Evolutionary conservation across 2,888 invertebrate species (phyloP).

Genomic region (Caenorhabditis sp.): DNA sequence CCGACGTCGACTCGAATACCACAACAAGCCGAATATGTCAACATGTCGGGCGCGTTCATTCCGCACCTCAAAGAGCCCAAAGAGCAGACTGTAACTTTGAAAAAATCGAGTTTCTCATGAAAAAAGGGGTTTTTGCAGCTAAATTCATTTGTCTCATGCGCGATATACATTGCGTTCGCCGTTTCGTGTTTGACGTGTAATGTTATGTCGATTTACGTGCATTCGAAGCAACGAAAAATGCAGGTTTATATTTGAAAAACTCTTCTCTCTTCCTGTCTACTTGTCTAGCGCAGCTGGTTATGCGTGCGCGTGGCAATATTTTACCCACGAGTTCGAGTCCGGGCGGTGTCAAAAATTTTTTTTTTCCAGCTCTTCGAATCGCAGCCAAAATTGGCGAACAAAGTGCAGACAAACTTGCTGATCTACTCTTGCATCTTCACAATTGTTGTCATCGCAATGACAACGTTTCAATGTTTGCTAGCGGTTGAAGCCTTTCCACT

Average conservation of each 20-base stretch:
- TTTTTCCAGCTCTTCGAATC: slow-evolving; percentile 37
- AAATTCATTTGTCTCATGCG: slow-evolving; percentile 41
- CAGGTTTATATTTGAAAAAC: slow-evolving; percentile 16
- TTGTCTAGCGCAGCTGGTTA: background rate
- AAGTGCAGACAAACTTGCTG: slow-evolving; percentile 45
- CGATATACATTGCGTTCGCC: slow-evolving; percentile 38
- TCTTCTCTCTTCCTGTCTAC: background rate
- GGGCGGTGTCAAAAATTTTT: no score
- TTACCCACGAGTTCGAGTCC: no score
- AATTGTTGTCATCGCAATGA: slow-evolving; percentile 41
- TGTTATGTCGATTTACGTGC: slow-evolving; percentile 34
- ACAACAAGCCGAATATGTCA: slow-evolving; percentile 34
- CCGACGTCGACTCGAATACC: slow-evolving; percentile 37
- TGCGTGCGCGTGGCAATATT: no score
- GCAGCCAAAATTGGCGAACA: slow-evolving; percentile 33
- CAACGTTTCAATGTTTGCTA: slow-evolving; percentile 40
- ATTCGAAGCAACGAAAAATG: slow-evolving; percentile 39
- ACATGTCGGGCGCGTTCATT: slow-evolving; percentile 24
- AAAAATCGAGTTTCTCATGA: no score
- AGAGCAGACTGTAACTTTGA: slow-evolving; percentile 44
- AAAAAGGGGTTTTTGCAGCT: no score
- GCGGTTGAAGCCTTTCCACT: slow-evolving; percentile 25
- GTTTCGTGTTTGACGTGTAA: slow-evolving; percentile 32
- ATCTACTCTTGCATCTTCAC: slow-evolving; percentile 51
- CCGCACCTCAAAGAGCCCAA: slow-evolving; percentile 23